Percentiles rank a stretch among this genome's conserved stretches.
Evolutionary conservation across 2,113 vertebrate genomes (phyloP).

Genomic region (Muntiacus reevesi): DNA sequence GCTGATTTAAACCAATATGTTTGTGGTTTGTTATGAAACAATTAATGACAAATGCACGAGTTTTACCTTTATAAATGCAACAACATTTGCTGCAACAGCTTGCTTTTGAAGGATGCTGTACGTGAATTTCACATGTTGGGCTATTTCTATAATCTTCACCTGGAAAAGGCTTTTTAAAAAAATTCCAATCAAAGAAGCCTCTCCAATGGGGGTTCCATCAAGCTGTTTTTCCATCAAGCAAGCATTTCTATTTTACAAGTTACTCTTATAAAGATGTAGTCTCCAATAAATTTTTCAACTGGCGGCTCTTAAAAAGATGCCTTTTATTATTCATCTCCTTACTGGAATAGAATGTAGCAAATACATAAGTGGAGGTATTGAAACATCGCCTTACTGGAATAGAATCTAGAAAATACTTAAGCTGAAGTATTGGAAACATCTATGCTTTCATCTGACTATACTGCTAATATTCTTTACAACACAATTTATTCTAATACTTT

Average conservation of each 20-base stretch:
- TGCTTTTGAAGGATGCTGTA: not conserved
- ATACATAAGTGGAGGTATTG: not conserved
- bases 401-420: not conserved
- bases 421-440: not conserved
- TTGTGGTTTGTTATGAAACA: not conserved
- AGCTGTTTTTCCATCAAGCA: not conserved
- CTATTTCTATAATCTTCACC: not conserved
- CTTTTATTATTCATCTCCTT: not conserved
- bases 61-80: not conserved
- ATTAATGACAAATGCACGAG: too few species aligned
- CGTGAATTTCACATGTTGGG: fast-evolving
- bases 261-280: not conserved
- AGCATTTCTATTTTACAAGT: not conserved
- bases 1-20: not conserved
- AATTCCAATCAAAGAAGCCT: not conserved
- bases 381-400: not conserved
- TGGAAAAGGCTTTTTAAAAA: not conserved
- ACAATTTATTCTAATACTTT: not conserved
- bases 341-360: not conserved
- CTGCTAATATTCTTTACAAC: not conserved
- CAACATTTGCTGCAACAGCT: not conserved
- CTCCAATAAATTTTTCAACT: not conserved
- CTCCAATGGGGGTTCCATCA: not conserved
- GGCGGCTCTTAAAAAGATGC: not conserved
- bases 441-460: not conserved